Base-by-base conservation (phyloP, 1,140 invertebrate genomes). In the Delia radicum region DNA sequence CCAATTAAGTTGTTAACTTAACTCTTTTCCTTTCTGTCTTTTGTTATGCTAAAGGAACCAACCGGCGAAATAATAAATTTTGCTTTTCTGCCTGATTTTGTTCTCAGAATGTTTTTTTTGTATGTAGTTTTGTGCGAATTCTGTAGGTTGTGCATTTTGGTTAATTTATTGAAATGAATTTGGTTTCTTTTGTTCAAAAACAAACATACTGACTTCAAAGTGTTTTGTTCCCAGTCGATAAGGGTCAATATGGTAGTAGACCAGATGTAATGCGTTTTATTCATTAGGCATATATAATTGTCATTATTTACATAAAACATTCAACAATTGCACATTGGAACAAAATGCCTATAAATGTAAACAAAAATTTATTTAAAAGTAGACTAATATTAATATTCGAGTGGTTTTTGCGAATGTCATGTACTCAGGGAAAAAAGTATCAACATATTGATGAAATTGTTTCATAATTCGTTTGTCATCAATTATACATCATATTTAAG, bases 1-100 rank as follows among this genome's bases (percentile, higher is more conserved):
- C 82, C 82, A 84, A 84, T 84, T 84, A 84, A 84, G 82, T 84
- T 84, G 82, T 84, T 84, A 84, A 84, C 82, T 84, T 55, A 55
- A 55, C 48, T 55, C 10, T 55, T 21, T 55, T 55, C n/a, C n/a
- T 4, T 21, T 55, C 48, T 24, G 18, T 55, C 48, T 21, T 55
- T 18, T 21, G 15, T 21, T 24, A 55, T 21, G 15, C n/a, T 21
- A 8, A 21, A 4, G n/a, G 37, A 10, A n/a, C 6, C 4, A 42
- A 42, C 37, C n/a, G 37, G n/a, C n/a, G n/a, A n/a, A n/a, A n/a
- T 42, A 33, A 33, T 33, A 10, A 10, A 15, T 13, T 42, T 10
- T 42, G n/a, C 12, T 42, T 42, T 13, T 42, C 37, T 1, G 37
- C 12, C 12, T 42, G 37, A 5, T 42, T 33, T 42, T 42, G 10